Percentiles rank a stretch among this genome's conserved stretches.
Conservation (phyloP, 1,140 invertebrate species). For the Bombus pascuorum region DNA sequence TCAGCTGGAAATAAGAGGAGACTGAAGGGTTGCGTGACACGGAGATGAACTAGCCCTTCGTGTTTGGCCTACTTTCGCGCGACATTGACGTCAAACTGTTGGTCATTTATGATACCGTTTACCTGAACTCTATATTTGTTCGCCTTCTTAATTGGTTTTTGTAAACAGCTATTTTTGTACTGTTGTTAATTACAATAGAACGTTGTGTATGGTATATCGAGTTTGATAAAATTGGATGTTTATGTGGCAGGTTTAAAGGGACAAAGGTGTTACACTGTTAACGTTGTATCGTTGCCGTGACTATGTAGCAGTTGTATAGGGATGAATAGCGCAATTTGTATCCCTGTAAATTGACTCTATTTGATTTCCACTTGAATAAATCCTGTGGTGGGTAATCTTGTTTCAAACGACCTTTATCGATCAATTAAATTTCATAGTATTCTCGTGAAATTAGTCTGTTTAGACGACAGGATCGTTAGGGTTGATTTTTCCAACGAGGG, state of each 20-base stretch:
- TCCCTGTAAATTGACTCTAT: background rate
- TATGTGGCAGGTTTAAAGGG: no score
- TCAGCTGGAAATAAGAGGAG: no score
- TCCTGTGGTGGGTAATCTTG: no score
- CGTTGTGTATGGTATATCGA: no score
- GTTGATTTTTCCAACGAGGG: background rate
- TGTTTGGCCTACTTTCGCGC: slow-evolving; percentile 45
- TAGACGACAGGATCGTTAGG: background rate
- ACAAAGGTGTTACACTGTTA: background rate
- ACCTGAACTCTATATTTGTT: slow-evolving; percentile 13
- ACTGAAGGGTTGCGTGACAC: slow-evolving; percentile 24
- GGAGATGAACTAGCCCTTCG: slow-evolving; percentile 44
- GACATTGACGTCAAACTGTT: slow-evolving; percentile 49
- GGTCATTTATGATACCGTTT: slow-evolving; percentile 31
- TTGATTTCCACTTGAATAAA: background rate
- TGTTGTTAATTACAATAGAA: no score
- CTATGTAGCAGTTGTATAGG: background rate
- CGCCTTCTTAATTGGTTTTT: background rate
- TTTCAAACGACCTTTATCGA: no score
- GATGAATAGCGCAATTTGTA: background rate
- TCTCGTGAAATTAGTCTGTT: background rate
- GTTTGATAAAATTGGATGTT: background rate
- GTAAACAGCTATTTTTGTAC: no score
- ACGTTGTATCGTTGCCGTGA: background rate
- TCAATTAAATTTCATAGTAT: background rate